Evolutionary conservation across 2,113 vertebrate genomes (phyloP), one percentile per base, ranked within the genome.

Genomic region (Prietella phreatophila): DNA sequence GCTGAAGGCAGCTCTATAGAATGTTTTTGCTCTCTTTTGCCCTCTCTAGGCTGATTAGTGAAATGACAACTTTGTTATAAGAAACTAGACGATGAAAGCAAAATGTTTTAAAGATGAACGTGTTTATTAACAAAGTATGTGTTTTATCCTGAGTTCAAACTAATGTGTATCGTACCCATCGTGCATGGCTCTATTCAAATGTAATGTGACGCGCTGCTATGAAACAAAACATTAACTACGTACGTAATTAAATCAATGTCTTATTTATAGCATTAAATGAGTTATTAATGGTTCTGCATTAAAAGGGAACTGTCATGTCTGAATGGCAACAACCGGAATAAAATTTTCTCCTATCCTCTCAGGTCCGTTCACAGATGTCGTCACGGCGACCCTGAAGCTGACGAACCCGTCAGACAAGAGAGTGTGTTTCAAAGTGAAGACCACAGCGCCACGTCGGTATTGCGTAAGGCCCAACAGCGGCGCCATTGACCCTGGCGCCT

Each of bases 371-470:
- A 99, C 98, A 97, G 98, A 99, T 94, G 98, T 99, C 89, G 97
- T 99, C 92, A 99, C 97, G 92, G 98, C 97, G 91, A 98, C 96
- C 94, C 97, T 99, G 92, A 99, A 98, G 90, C 96, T 99, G 93
- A 96, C 96, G 93, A 99, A 99, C 93, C 98, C 98, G 5, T 98
- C 98, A 71, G 98, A 99, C 87, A 97, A 93, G 93, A 97, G 95
- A 96, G 97, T 99, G 85, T 99, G 98, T 94, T 99, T 99, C 94
- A 99, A 99, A 95, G 98, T 99, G 94, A 99, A 99, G 96, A 99
- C 98, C n/a, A 99, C 98, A 83, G 98, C 98, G 0, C 98, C 98
- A 19, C 97, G 98, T 87, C 95, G 98, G 91, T 99, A 99, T 94
- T 99, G 98, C n/a, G 98, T 99, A 94, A 96, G 98, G 91, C 98